These are phyloP conservation scores for Sitodiplosis mosellana DNA, from an alignment of 1,140 invertebrate species.

Conservation along the genomic window DNA sequence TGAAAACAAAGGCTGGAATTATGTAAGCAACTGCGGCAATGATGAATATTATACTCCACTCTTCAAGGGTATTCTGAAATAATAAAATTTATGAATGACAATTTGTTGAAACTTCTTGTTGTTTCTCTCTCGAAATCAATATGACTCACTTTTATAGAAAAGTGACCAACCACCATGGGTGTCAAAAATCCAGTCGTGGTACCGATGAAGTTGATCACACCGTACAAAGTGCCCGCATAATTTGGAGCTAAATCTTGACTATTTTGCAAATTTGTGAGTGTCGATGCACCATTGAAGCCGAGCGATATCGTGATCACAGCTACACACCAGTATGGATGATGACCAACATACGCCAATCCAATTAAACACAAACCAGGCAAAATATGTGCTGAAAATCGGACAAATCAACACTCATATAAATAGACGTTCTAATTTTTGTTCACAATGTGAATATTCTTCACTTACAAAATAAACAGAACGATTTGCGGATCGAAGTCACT, in stretches of 20 bases:
- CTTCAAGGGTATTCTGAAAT: slow-evolving; percentile 50
- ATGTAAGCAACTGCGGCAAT: slow-evolving; percentile 50
- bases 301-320: slow-evolving; percentile 51
- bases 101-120: neutral
- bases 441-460: no score
- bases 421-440: no score
- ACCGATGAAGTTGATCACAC: slow-evolving; percentile 52
- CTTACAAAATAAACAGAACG: slow-evolving; percentile 50
- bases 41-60: slow-evolving; percentile 62
- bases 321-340: slow-evolving; percentile 39
- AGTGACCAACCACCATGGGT: slow-evolving; percentile 44
- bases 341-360: slow-evolving; percentile 42
- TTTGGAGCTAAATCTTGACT: slow-evolving; percentile 64
- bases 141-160: slow-evolving; percentile 38
- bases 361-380: slow-evolving; percentile 47
- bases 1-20: slow-evolving; percentile 45
- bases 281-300: slow-evolving; percentile 65
- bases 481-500: slow-evolving; percentile 43
- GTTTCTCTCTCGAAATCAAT: slow-evolving; percentile 2
- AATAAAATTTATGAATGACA: slow-evolving; percentile 2
- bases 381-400: slow-evolving; percentile 37
- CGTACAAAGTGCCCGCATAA: slow-evolving; percentile 55
- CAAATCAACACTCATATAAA: no score
- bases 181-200: slow-evolving; percentile 55
- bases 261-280: slow-evolving; percentile 65